These are phyloP conservation scores for Motacilla alba DNA, from an alignment of 2,113 vertebrate species.

Conservation along the genomic window DNA sequence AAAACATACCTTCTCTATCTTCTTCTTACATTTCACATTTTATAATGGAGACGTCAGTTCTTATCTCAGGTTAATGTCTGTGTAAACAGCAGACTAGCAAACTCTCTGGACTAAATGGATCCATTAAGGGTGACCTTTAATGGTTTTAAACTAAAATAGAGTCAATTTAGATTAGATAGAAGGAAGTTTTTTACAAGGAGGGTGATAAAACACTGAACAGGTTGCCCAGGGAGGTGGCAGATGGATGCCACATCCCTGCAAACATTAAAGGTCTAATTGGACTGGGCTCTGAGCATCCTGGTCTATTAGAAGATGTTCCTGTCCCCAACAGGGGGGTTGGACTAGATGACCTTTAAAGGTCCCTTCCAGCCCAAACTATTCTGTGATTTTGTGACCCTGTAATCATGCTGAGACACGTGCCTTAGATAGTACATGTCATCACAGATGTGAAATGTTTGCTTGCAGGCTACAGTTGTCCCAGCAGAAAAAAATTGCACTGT, in stretches of 20 bases:
- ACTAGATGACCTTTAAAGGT: not conserved
- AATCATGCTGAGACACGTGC: not conserved
- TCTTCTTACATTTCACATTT: conserved; percentile 30
- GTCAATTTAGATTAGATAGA: not conserved
- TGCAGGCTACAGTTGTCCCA: not conserved
- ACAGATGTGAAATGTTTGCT: not conserved
- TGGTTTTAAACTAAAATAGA: not conserved
- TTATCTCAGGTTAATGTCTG: not conserved
- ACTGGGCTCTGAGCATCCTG: not conserved
- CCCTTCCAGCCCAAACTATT: not conserved
- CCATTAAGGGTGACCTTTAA: conserved; percentile 3
- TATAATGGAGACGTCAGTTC: not conserved
- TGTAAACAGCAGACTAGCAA: not conserved
- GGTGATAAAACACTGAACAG: not conserved
- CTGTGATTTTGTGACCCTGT: not conserved
- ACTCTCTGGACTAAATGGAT: conserved; percentile 13
- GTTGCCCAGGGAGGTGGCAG: not conserved
- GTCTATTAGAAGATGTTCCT: not conserved
- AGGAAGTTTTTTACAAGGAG: not conserved
- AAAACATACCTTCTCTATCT: not conserved
- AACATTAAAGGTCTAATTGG: not conserved
- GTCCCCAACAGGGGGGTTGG: not conserved
- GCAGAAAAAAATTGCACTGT: not conserved
- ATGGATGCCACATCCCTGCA: not conserved
- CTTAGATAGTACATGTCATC: not conserved